Conservation (phyloP, 2,113 vertebrate genomes). For the Thalassoma bifasciatum region DNA sequence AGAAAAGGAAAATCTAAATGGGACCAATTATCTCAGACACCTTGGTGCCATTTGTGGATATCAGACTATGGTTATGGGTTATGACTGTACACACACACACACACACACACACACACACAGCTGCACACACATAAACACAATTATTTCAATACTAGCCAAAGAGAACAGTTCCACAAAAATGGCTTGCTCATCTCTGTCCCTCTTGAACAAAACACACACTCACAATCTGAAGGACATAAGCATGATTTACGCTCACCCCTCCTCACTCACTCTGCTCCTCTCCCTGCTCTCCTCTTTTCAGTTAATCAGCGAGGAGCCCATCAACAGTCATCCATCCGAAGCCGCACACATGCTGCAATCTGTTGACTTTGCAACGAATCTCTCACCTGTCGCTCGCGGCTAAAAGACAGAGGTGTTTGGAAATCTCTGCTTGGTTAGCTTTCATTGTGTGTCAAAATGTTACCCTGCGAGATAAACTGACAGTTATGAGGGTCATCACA, state of each 20-base stretch:
- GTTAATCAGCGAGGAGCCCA: conserved; percentile 55
- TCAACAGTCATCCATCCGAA: conserved; percentile 54
- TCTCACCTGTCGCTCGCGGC: conserved; percentile 60
- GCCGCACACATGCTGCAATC: conserved; percentile 57
- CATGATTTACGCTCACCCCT: neutral
- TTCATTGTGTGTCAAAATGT: conserved; percentile 25
- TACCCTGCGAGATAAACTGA: conserved; percentile 19
- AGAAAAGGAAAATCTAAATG: neutral
- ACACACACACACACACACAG: too few species aligned
- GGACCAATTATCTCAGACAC: neutral
- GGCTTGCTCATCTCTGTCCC: neutral
- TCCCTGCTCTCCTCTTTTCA: conserved; percentile 17
- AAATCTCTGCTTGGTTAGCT: conserved; percentile 43
- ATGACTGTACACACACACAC: too few species aligned
- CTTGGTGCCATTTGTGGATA: too few species aligned
- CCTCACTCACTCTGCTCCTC: conserved; percentile 21
- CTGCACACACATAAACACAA: neutral
- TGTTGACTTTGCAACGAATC: conserved; percentile 50
- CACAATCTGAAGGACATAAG: neutral
- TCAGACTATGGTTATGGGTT: too few species aligned
- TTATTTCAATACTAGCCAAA: neutral
- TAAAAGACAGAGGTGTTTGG: conserved; percentile 18
- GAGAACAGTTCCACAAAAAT: neutral
- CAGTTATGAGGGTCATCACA: conserved; percentile 10
- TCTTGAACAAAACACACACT: neutral